phyloP scores from a whole-genome alignment of 2,113 vertebrate species.

The Dissostichus mawsoni region DNA sequence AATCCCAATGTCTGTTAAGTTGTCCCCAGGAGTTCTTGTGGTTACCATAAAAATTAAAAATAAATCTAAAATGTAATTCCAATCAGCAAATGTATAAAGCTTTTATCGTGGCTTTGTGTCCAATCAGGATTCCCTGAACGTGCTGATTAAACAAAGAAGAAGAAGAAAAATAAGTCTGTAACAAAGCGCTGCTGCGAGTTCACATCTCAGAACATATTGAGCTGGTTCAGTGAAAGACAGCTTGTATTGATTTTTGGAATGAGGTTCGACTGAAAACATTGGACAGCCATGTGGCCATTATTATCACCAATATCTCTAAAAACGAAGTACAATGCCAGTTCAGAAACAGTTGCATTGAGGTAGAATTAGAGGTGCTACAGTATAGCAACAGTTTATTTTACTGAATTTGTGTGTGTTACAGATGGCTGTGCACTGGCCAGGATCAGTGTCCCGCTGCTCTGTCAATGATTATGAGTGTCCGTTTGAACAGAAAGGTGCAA shows the following conservation, averaged over 20 bases:
- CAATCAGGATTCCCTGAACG: slow-evolving; percentile 39
- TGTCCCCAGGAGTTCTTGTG: slow-evolving; percentile 14
- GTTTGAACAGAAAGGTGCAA: slow-evolving; percentile 45
- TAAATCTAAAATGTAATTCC: slow-evolving; percentile 3
- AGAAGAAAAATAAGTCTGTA: neutral
- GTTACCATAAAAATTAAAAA: slow-evolving; percentile 10
- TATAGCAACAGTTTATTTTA: neutral
- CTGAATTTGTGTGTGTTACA: slow-evolving; percentile 12
- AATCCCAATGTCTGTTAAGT: neutral
- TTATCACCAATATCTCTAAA: slow-evolving; percentile 12
- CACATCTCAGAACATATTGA: slow-evolving; percentile 53
- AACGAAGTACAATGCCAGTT: slow-evolving; percentile 8
- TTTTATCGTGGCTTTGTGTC: slow-evolving; percentile 16
- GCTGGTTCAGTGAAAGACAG: slow-evolving; percentile 36
- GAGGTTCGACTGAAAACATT: slow-evolving; percentile 28
- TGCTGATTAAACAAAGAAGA: slow-evolving; percentile 12
- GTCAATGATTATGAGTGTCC: slow-evolving; percentile 40
- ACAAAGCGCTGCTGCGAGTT: slow-evolving; percentile 30
- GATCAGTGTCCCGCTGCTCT: slow-evolving; percentile 40
- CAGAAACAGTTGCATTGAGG: neutral
- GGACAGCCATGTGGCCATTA: slow-evolving; percentile 36
- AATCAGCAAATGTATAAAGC: slow-evolving; percentile 27
- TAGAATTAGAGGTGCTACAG: slow-evolving; percentile 19
- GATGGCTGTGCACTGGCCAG: slow-evolving; percentile 34
- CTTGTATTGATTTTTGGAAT: slow-evolving; percentile 50